Conservation (phyloP, 2,797 vertebrate species). For the Garrulus glandarius region DNA sequence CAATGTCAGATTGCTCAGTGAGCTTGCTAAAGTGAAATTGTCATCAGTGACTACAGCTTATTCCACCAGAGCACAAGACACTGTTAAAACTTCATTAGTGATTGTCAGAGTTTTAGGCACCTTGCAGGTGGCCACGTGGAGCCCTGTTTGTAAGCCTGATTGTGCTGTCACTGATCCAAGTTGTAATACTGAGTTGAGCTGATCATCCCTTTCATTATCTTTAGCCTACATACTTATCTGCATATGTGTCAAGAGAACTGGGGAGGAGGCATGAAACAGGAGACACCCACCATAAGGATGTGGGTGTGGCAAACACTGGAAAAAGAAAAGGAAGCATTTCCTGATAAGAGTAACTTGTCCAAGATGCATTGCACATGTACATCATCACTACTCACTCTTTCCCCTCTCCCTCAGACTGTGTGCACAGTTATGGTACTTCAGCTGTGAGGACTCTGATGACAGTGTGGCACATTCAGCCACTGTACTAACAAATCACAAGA, state of each 20-base stretch:
- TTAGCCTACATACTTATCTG: background rate
- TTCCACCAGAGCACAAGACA: background rate
- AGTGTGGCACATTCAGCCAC: background rate
- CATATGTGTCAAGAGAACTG: background rate
- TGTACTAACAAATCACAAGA: background rate
- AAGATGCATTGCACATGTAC: accelerated
- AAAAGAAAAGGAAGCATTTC: background rate
- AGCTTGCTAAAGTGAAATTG: background rate
- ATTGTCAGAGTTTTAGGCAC: background rate
- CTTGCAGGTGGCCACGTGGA: background rate
- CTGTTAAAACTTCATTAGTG: background rate
- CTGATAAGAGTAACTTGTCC: background rate
- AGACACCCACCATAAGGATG: background rate
- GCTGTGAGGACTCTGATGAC: background rate
- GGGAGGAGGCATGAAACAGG: background rate
- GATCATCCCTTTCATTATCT: background rate
- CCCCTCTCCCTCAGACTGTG: background rate
- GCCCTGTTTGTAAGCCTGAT: background rate
- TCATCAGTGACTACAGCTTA: background rate
- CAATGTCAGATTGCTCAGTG: background rate
- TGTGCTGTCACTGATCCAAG: background rate
- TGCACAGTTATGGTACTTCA: background rate
- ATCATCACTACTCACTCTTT: background rate
- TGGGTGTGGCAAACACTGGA: background rate
- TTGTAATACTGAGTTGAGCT: background rate